Evolutionary conservation across 2,797 vertebrate genomes (phyloP), one percentile per base, ranked within the genome.

Genomic region (Catharus ustulatus): DNA sequence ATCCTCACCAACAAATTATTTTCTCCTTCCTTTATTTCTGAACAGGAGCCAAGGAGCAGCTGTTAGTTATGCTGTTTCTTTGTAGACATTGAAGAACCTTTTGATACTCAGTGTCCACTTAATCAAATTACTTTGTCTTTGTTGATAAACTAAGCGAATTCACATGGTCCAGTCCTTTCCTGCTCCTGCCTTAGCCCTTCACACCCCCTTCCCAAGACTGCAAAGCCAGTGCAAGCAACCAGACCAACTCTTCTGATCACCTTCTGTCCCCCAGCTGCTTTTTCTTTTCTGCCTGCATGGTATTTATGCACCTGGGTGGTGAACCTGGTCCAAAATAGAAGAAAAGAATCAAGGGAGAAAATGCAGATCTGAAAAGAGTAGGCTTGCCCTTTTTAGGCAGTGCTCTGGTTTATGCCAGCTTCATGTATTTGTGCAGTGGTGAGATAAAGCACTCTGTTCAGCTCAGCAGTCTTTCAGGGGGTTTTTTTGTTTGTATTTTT

Each of bases 191-290:
- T 80, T 49, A 80, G 16, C 12, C 6, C 6, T 21, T 30, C 36
- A 24, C 13, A 29, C 22, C 23, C 15, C 5, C 11, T 21, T 5
- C 15, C 11, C 0, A 0, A 46, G n/a, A 66, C 12, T 64, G 45
- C 17, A 84, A 78, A 90, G 30, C 22, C 66, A 89, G 13, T 27
- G 40, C 5, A 75, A 55, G 7, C 29, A 82, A 48, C 15, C 13
- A 77, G 11, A 68, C 11, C 5, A 4, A 55, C 14, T 13, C 5
- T 80, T 59, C 46, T 68, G 24, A 40, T 21, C 58, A 57, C 24
- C 20, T 51, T 15, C 24, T 84, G 32, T 54, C n/a, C 68, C 46
- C 52, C 3, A 1, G 29, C n/a, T 66, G 22, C 15, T 51, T 79
- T 71, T 15, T 55, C 5, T 58, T 73, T 79, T 55, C 40, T 59